Evolutionary conservation across 2,113 vertebrate genomes (phyloP).

Genomic region (Microcebus lehilahytsara): DNA sequence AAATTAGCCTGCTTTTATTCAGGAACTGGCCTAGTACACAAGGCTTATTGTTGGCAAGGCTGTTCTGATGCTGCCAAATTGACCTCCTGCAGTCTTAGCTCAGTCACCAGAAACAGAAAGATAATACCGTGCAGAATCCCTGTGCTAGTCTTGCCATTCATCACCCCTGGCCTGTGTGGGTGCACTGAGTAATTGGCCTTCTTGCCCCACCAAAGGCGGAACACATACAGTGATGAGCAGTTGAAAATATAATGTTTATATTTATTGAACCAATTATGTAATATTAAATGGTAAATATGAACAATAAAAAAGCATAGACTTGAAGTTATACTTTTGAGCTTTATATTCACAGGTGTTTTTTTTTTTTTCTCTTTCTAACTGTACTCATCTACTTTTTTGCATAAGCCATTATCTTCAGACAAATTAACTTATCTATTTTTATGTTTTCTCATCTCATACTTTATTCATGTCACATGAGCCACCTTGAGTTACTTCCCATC

Average conservation of each 20-base stretch:
- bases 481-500: background rate
- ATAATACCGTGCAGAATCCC: background rate
- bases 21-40: background rate
- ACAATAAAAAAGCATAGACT: background rate
- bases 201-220: background rate
- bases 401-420: background rate
- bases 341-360: background rate
- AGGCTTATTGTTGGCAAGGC: background rate
- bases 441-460: background rate
- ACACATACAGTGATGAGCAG: background rate
- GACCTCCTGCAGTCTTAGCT: background rate
- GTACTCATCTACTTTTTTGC: background rate
- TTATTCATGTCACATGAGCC: background rate
- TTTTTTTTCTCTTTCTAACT: background rate
- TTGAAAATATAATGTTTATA: background rate
- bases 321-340: background rate
- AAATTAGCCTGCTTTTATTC: conserved; percentile 8
- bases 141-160: background rate
- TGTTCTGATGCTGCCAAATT: background rate
- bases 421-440: background rate
- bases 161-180: background rate
- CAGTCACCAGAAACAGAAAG: background rate
- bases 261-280: background rate
- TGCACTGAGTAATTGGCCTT: background rate
- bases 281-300: background rate